Conservation (phyloP, 2,888 invertebrate genomes). For the Leistus spinibarbis region DNA sequence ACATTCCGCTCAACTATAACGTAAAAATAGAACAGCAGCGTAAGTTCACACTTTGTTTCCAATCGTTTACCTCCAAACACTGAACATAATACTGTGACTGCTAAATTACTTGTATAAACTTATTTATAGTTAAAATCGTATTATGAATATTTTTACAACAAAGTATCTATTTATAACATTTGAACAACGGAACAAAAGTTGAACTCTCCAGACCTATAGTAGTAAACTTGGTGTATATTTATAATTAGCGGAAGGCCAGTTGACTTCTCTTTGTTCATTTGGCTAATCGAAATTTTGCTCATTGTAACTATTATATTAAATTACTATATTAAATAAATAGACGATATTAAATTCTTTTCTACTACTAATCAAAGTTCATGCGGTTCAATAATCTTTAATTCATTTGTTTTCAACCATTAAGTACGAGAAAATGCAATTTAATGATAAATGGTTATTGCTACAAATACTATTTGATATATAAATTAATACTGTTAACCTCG, state of each 20-base stretch:
- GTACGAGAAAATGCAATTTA: constrained; percentile 3
- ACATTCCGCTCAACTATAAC: constrained; percentile 17
- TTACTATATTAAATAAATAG: constrained; percentile 13
- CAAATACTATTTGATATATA: neutral
- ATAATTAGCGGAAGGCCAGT: constrained; percentile 27
- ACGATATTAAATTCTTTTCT: neutral
- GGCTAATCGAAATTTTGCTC: constrained; percentile 11
- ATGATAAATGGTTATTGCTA: neutral
- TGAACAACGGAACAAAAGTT: neutral
- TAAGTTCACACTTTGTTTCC: neutral
- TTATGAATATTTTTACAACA: neutral
- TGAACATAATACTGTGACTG: neutral
- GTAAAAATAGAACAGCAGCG: constrained; percentile 29
- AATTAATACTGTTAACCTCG: neutral
- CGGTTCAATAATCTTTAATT: constrained; percentile 13
- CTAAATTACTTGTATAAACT: neutral
- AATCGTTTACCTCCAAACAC: neutral
- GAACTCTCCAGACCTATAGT: neutral
- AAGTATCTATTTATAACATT: neutral
- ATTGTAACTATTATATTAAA: constrained; percentile 1
- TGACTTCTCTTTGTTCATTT: constrained; percentile 7
- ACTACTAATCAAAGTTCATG: constrained; percentile 25
- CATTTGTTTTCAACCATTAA: constrained; percentile 14
- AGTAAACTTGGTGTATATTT: neutral
- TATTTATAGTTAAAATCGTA: constrained; percentile 4